A percentile compares a stretch with the other conserved stretches of the same genome.
Evolutionary conservation across 2,797 vertebrate species (phyloP).

Genomic region (Brachyalestes nurse): DNA sequence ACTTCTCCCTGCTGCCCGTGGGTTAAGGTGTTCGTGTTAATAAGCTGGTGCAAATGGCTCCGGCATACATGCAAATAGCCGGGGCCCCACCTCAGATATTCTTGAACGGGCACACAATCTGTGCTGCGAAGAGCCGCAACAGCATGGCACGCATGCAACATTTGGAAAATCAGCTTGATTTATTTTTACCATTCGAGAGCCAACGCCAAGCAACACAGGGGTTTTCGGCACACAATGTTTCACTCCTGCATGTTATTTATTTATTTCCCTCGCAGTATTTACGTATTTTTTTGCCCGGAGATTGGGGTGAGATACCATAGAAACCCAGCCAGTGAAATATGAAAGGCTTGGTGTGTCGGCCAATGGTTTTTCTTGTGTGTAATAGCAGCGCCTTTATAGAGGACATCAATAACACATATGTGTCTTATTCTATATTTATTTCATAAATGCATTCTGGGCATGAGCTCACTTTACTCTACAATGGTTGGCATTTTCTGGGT

Average conservation of each 20-base stretch:
- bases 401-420: constrained; percentile 48
- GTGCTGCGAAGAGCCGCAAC: constrained; percentile 84
- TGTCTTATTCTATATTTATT: constrained; percentile 57
- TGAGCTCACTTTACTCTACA: constrained; percentile 34
- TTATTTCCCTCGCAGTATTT: constrained; percentile 71
- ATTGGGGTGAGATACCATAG: constrained; percentile 58
- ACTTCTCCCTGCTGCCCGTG: constrained; percentile 66
- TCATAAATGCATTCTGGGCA: constrained; percentile 44
- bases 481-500: constrained; percentile 23
- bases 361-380: constrained; percentile 34
- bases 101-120: constrained; percentile 82
- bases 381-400: constrained; percentile 51
- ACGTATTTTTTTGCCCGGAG: constrained; percentile 67
- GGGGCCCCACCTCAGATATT: constrained; percentile 78
- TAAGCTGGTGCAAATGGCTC: constrained; percentile 81
- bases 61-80: constrained; percentile 67
- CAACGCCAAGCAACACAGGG: constrained; percentile 86
- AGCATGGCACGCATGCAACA: constrained; percentile 81
- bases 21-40: constrained; percentile 84
- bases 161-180: constrained; percentile 90
- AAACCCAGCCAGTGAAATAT: constrained; percentile 55
- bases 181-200: constrained; percentile 82
- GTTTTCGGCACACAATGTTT: constrained; percentile 84
- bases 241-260: constrained; percentile 65
- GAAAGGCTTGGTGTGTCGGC: constrained; percentile 54